These are phyloP conservation scores for Coccyzus lansbergi DNA, from an alignment of 2,797 vertebrate species.

Conservation along the genomic window DNA sequence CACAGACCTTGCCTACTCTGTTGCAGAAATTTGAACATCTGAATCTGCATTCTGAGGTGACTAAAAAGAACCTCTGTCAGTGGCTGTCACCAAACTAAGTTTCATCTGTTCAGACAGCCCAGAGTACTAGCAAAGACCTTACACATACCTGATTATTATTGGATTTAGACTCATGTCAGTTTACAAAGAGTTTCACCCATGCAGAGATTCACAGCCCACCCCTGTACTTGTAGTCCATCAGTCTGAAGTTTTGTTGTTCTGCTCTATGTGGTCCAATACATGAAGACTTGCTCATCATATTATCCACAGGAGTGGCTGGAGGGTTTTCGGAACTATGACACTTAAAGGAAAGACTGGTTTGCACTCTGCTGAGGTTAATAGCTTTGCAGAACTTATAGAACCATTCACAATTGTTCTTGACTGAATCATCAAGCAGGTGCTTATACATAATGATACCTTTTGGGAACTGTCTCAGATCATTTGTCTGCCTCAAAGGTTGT, in stretches of 20 bases:
- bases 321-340: neutral
- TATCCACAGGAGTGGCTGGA: neutral
- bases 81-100: neutral
- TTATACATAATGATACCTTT: slow-evolving; percentile 41
- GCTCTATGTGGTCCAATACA: neutral
- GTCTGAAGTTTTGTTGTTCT: neutral
- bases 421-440: slow-evolving; percentile 46
- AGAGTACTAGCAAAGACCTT: neutral
- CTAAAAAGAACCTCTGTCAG: neutral
- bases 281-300: neutral
- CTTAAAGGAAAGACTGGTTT: neutral
- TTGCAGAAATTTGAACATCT: neutral
- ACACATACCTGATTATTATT: neutral
- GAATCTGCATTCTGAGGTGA: neutral
- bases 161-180: neutral
- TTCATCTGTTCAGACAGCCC: neutral
- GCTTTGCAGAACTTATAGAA: slow-evolving; percentile 52
- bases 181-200: neutral
- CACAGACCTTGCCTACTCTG: neutral
- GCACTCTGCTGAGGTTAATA: slow-evolving; percentile 34
- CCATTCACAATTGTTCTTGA: slow-evolving; percentile 50
- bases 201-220: neutral
- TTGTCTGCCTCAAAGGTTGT: slow-evolving; percentile 13
- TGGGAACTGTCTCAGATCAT: neutral
- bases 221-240: neutral